Conservation (phyloP, 2,888 invertebrate genomes). For the Stramonita haemastoma region DNA sequence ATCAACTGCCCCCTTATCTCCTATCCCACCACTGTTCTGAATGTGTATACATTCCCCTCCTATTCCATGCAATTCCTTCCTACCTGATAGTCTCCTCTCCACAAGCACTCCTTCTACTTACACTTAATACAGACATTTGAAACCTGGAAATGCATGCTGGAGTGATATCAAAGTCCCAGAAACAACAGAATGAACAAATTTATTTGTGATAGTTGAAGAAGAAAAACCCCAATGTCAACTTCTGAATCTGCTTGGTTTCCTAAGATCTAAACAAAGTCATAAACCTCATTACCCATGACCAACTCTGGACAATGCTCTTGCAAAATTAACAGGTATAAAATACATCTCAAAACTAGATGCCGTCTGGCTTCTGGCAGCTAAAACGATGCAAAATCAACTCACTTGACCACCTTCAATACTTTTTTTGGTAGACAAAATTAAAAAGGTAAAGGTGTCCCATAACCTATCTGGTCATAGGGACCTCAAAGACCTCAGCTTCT, state of each 20-base stretch:
- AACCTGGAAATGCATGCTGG: neutral
- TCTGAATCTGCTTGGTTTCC: too few species aligned
- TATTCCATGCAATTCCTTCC: too few species aligned
- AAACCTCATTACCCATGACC: slow-evolving; percentile 22
- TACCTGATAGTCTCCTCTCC: too few species aligned
- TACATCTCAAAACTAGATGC: slow-evolving; percentile 48
- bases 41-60: too few species aligned
- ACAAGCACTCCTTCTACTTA: too few species aligned
- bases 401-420: slow-evolving; percentile 41
- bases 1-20: too few species aligned
- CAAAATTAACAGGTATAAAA: neutral
- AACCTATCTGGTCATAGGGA: too few species aligned
- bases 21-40: too few species aligned
- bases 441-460: too few species aligned
- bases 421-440: slow-evolving; percentile 50
- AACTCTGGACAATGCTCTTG: neutral
- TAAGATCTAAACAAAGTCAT: neutral
- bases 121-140: neutral
- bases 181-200: slow-evolving; percentile 21
- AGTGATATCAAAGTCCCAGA: neutral
- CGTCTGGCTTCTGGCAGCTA: slow-evolving; percentile 48
- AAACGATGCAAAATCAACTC: slow-evolving; percentile 40
- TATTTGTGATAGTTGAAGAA: neutral
- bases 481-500: too few species aligned
- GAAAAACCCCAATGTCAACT: slow-evolving; percentile 7